Base-by-base conservation (phyloP, 2,888 invertebrate genomes). In the Philhelius pedissequus region DNA sequence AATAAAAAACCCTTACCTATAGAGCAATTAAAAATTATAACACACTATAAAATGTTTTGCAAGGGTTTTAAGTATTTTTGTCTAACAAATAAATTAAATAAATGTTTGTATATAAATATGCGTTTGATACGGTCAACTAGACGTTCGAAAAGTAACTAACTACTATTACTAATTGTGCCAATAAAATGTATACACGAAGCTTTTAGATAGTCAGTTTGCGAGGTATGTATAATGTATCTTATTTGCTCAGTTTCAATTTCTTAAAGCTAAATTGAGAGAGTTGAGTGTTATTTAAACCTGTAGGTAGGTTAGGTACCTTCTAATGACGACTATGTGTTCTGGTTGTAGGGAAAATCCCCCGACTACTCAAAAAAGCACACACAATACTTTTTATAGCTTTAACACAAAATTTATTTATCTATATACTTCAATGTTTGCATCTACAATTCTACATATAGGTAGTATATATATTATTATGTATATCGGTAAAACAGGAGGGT, bases 181-280 rank as follows among this genome's bases (percentile, higher is more conserved):
- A 71, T 64, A 68, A 62, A 76, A 43, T 73, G 68, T 75, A 58
- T 45, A 66, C 48, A 54, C 60, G 80, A 71, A 84, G 84, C 84
- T 84, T 84, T 84, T 84, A 84, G 76, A 84, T 43, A 70, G 62
- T 62, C 54, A 32, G 32, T 68, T 70, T 60, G 64, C n/a, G n/a
- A n/a, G n/a, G 75, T 84, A 74, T 79, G 79, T 79, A 83, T 79
- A n/a, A n/a, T n/a, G 80, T 84, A 80, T 80, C 80, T 71, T 75
- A n/a, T 73, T 69, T 66, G 75, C 70, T 70, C 15, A n/a, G 48
- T 71, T 70, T 64, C 58, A 52, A n/a, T 15, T 54, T 38, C 27
- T 38, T 5, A 56, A 52, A 52, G 60, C 56, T 35, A 35, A 80
- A 38, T 75, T 50, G 43, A 74, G 35, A 60, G 50, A 60, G 52